Base-by-base conservation (phyloP, 2,797 vertebrate species). In the Gallinago stenura region DNA sequence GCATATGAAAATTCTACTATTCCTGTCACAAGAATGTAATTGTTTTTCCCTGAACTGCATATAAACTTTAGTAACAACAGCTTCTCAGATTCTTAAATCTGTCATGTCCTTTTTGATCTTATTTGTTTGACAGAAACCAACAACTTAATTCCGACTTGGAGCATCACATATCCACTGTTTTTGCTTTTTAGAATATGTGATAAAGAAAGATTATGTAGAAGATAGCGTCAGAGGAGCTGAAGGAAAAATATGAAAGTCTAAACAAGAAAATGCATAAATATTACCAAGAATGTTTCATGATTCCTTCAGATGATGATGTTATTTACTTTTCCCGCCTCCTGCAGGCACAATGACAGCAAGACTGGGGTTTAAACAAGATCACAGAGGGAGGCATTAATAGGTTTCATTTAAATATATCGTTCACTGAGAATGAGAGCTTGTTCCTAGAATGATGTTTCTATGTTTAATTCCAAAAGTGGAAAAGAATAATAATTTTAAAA, bases 321-420 rank as follows among this genome's bases (percentile, higher is more conserved):
- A 60, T 53, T 85, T 65, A 75, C 4, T 68, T 82, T 75, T 75
- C 61, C 20, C 8, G 72, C 8, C 16, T 82, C 41, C 20, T 8
- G 2, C 45, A 61, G 46, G 35, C 1, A 0, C 15, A 71, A n/a
- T 43, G 28, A 62, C 69, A 65, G 19, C 6, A 68, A 75, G 50
- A 31, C 25, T 61, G 12, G 12, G 8, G 7, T 62, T 89, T 77
- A 58, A 79, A 45, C 6, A 54, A 57, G 46, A 81, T 43, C 57
- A 70, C 46, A 62, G 28, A 73, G 4, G 7, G 26, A 61, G 10
- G 6, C 18, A 72, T 50, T 66, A 50, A 43, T 43, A 85, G 26
- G 4, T 37, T 79, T 85, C 16, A 58, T 31, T 80, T 0, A 0
- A 8, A 8, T 11, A 69, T 72, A 53, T 76, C 13, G 7, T 75